phyloP scores from a whole-genome alignment of 1,140 invertebrate species.

The Cydia pomonella region DNA sequence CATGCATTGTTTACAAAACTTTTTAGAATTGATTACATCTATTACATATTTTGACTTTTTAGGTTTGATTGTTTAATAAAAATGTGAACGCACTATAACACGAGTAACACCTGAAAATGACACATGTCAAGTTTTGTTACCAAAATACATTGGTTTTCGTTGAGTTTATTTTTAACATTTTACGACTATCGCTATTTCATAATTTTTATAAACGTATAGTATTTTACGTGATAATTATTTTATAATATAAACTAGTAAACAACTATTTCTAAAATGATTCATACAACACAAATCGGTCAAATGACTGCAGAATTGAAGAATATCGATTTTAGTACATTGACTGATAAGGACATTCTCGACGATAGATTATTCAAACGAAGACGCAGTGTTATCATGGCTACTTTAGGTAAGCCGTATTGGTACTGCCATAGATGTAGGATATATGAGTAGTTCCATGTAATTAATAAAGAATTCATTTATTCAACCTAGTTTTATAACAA shows the following conservation, averaged over 20 bases:
- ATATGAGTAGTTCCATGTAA: no score
- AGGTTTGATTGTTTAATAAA: background rate
- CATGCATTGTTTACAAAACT: no score
- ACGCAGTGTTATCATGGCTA: background rate
- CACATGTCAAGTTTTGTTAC: background rate
- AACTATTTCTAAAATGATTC: background rate
- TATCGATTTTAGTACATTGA: background rate
- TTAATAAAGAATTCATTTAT: no score
- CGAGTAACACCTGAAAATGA: background rate
- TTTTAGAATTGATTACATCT: no score
- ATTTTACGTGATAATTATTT: background rate
- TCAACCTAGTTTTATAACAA: no score
- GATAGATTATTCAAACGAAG: background rate
- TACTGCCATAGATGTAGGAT: no score
- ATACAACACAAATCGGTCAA: slow-evolving; percentile 8
- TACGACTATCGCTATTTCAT: background rate
- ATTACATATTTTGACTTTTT: no score
- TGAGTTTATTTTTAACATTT: background rate
- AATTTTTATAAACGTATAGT: background rate
- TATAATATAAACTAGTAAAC: background rate
- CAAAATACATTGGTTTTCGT: background rate
- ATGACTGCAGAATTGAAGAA: background rate
- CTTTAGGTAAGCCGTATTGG: background rate
- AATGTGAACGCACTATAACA: background rate
- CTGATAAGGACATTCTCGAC: background rate